Percentiles rank a stretch among this genome's conserved stretches.
These are phyloP conservation scores for Colinus virginianus DNA, from an alignment of 2,113 vertebrate genomes.

Conservation along the genomic window DNA sequence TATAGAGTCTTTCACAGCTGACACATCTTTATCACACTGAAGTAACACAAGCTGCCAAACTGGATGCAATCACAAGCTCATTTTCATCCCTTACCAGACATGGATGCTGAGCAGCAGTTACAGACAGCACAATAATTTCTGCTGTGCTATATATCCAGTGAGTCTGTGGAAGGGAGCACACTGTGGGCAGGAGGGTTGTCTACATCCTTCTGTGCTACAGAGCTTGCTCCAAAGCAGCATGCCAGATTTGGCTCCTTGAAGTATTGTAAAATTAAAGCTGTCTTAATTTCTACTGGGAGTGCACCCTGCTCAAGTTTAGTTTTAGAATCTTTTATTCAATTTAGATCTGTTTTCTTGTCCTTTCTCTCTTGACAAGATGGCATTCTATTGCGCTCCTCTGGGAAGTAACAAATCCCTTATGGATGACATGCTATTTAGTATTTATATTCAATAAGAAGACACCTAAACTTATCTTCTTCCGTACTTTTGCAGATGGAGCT, in stretches of 20 bases:
- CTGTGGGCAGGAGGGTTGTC: fast-evolving
- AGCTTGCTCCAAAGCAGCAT: neutral
- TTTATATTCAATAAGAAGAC: neutral
- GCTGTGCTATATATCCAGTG: neutral
- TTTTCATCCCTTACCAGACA: neutral
- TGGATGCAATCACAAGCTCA: neutral
- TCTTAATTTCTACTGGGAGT: neutral
- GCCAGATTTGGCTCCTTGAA: neutral
- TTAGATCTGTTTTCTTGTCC: fast-evolving
- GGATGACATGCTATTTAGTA: neutral
- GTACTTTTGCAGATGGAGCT: fast-evolving
- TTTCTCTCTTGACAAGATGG: neutral
- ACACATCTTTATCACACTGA: neutral
- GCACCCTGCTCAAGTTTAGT: neutral
- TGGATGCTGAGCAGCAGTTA: neutral
- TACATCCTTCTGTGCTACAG: neutral
- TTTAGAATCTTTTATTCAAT: neutral
- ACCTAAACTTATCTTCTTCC: neutral
- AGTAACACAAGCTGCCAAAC: neutral
- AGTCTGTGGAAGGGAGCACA: neutral
- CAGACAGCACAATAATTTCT: neutral
- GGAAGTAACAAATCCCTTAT: neutral
- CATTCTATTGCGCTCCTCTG: fast-evolving
- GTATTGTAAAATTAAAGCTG: neutral
- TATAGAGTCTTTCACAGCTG: neutral